Percentiles rank a stretch among this genome's conserved stretches.
These are phyloP conservation scores for Balanococcus diminutus DNA, from an alignment of 2,888 invertebrate species.

Conservation along the genomic window DNA sequence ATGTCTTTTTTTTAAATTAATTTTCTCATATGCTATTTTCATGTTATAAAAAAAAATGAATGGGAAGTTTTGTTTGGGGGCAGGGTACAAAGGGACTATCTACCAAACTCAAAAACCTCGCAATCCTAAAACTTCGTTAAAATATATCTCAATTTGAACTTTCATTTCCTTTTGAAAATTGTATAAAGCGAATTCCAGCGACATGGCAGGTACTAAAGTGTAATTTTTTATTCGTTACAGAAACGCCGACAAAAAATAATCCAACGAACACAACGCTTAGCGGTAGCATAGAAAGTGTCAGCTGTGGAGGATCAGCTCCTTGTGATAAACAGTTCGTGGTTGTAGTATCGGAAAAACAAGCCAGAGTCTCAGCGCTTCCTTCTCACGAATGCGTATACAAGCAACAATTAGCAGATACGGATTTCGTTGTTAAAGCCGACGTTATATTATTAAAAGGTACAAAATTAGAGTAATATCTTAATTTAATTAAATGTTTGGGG, in stretches of 20 bases:
- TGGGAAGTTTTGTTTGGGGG: too few species aligned
- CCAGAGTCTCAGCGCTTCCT: slow-evolving; percentile 89
- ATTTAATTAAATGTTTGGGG: too few species aligned
- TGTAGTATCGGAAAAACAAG: slow-evolving; percentile 93
- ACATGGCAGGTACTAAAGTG: not conserved
- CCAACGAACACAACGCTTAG: slow-evolving; percentile 65
- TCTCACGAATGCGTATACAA: slow-evolving; percentile 94
- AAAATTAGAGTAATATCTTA: too few species aligned
- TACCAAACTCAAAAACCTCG: too few species aligned
- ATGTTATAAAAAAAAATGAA: too few species aligned
- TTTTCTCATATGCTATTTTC: too few species aligned
- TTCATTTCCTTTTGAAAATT: too few species aligned
- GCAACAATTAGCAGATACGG: slow-evolving; percentile 88
- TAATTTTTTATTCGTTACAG: slow-evolving; percentile 60
- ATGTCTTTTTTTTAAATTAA: too few species aligned
- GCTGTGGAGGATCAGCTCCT: slow-evolving; percentile 56
- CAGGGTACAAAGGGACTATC: too few species aligned
- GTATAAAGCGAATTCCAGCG: too few species aligned
- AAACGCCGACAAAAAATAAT: slow-evolving; percentile 72
- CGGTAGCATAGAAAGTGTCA: slow-evolving; percentile 62
- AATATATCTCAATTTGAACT: too few species aligned
- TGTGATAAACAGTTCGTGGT: slow-evolving; percentile 90
- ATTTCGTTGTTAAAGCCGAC: slow-evolving; percentile 93
- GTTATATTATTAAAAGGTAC: slow-evolving; percentile 88
- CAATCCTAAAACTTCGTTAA: too few species aligned